Evolutionary conservation across 2,797 vertebrate species (phyloP), one percentile per base, ranked within the genome.

Genomic region (Eulemur rubriventer): DNA sequence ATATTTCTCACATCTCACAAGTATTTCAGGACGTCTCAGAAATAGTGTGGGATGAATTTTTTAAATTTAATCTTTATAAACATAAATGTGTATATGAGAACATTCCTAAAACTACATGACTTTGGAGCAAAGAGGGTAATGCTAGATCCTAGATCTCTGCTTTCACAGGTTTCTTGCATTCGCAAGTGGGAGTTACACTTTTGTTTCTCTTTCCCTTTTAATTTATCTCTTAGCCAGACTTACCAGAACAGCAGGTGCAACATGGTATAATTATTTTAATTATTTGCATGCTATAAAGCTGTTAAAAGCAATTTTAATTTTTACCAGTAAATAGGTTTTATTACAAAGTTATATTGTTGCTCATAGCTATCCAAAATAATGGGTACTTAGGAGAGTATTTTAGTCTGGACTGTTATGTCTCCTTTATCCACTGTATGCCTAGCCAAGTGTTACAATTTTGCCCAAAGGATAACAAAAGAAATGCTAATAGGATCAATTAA

Each of bases 291-390:
- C 81, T 80, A 96, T 98, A 98, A 98, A 98, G 84, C 92, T 95
- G 92, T 98, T 98, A 98, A 98, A 98, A 98, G 98, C 97, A 96
- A 98, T 98, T 98, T 98, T 98, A 98, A 98, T 98, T 98, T 97
- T 98, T 98, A 98, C 98, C 98, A 98, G 97, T 97, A 98, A 98
- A 98, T 98, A 98, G 98, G 84, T 98, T 99, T 98, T 98, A 98
- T 98, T 98, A 96, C 97, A 76, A 96, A 98, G 94, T 97, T 98
- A 98, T 97, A 96, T 79, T 89, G 85, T 96, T 97, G 85, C 94
- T 98, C 96, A 96, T 98, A 97, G 97, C 96, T 96, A 96, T 98
- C 96, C 92, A 50, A 92, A 96, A 93, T 98, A 98, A 98, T 0
- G 95, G 97, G 97, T 98, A 96, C 93, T 98, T 98, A 97, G 97